Base-by-base conservation (phyloP, 1,140 invertebrate genomes). In the Drosophila punjabiensis region DNA sequence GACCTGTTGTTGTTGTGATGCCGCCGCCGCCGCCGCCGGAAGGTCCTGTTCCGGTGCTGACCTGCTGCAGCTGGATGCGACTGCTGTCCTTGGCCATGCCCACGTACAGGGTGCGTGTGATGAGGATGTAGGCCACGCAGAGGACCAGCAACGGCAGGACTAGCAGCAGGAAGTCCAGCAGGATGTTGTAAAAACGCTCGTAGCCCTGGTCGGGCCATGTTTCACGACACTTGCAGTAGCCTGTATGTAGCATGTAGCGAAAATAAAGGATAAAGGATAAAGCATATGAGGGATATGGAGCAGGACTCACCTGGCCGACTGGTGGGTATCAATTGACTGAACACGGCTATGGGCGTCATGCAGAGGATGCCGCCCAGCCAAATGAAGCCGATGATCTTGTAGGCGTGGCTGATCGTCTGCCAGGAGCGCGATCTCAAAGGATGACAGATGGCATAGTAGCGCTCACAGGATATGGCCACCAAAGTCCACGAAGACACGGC, bases 391-490 rank as follows among this genome's bases (percentile, higher is more conserved):
- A 97, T 97, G 95, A 97, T 97, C 93, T 97, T 97, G 94, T 97
- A 98, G n/a, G 97, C 97, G 92, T 98, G 97, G 65, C 96, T 97
- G 65, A 97, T 94, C 0, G 98, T 98, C 94, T 98, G 98, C 97
- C 98, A 98, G 62, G 96, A 94, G 70, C 97, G 94, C 0, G 97
- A 98, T 67, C 97, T 96, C 18, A 98, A 91, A 0, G 98, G 98
- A 61, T 96, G 95, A 86, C 98, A 98, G 79, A 98, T 98, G 32
- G 98, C 98, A 92, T 97, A 98, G 93, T 98, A 98, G 3, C 98
- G 94, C 93, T 98, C 98, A 76, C 98, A 93, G 2, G 97, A 97
- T 88, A 98, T 98, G 2, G 97, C 96, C 9, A 98, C 97, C 41
- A 98, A 89, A 0, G 98, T 98, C 96, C 97, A 98, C 0, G 97